Conservation (phyloP, 2,888 invertebrate genomes). For the Eilema griseolum region DNA sequence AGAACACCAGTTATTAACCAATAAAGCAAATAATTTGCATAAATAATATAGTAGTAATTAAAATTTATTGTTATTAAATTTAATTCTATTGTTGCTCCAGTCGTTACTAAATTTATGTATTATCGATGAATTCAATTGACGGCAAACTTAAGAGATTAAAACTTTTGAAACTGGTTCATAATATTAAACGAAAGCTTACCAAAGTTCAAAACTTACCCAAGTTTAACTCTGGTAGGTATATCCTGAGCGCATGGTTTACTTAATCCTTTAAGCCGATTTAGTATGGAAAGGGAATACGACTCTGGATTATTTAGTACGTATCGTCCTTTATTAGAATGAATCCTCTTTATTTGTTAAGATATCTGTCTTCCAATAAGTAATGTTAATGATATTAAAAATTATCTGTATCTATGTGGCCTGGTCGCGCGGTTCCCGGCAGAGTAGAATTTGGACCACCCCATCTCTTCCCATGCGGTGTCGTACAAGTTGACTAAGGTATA, state of each 20-base stretch:
- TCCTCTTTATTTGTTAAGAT: background rate
- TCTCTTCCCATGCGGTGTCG: too few species aligned
- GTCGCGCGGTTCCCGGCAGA: too few species aligned
- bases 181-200: background rate
- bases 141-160: background rate
- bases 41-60: background rate
- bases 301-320: background rate
- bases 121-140: background rate
- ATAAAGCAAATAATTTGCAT: background rate
- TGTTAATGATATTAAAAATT: background rate
- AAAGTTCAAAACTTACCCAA: background rate
- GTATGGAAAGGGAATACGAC: background rate
- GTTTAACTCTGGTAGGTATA: background rate
- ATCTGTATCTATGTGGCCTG: too few species aligned
- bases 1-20: too few species aligned
- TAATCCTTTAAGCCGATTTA: background rate
- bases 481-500: too few species aligned
- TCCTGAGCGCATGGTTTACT: background rate
- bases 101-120: background rate
- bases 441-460: too few species aligned
- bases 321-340: background rate
- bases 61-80: background rate
- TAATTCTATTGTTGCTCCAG: background rate
- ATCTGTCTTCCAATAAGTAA: background rate
- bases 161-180: background rate